Conservation (phyloP, 1,140 invertebrate genomes). For the Drosophila littoralis region DNA sequence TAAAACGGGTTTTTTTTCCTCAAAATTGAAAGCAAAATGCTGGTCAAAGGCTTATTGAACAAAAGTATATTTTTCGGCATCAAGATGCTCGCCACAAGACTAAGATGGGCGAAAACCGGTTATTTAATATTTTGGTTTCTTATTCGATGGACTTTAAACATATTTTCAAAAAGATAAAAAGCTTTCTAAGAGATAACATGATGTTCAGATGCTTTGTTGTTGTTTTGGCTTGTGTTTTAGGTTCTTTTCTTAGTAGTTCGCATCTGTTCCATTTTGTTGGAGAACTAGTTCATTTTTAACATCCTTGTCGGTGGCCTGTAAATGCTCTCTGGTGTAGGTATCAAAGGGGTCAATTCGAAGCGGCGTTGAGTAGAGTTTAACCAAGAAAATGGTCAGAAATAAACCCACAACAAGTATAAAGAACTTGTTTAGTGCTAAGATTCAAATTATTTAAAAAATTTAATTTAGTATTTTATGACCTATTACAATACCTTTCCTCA, state of each 20-base stretch:
- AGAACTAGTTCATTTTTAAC: neutral
- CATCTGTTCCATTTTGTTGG: neutral
- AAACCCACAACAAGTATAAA: neutral
- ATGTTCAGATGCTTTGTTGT: no score
- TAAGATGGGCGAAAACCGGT: no score
- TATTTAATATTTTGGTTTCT: no score
- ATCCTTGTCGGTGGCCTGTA: neutral
- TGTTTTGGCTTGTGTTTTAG: neutral
- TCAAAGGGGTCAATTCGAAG: conserved; percentile 2
- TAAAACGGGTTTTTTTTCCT: no score
- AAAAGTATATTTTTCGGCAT: no score
- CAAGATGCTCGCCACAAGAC: no score
- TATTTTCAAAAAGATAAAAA: no score
- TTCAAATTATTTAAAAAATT: no score
- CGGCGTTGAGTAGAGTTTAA: neutral
- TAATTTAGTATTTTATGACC: neutral
- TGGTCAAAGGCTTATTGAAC: no score
- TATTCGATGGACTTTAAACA: no score
- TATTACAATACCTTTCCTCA: neutral
- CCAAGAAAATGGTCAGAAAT: neutral
- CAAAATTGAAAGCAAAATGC: no score
- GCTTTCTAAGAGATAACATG: no score
- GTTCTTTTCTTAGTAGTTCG: neutral
- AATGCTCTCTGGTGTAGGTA: neutral
- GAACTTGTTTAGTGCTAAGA: neutral